Percentiles rank a stretch among this genome's conserved stretches.
Conservation (phyloP, 2,113 vertebrate genomes). For the Cebidichthys violaceus region DNA sequence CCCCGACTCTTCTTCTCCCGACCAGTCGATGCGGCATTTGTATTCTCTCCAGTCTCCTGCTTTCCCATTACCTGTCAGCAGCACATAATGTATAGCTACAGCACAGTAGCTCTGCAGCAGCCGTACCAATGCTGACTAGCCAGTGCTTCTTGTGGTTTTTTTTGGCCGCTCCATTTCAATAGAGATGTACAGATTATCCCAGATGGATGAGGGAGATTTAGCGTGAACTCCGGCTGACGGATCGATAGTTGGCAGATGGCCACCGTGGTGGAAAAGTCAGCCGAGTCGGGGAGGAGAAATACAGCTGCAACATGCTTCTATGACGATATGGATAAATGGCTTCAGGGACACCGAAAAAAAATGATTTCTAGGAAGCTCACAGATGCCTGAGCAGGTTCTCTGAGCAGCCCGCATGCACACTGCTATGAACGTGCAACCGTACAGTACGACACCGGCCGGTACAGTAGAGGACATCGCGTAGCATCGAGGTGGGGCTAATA, state of each 20-base stretch:
- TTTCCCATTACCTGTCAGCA: constrained; percentile 67
- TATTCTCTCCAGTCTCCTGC: constrained; percentile 56
- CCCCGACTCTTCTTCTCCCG: constrained; percentile 22
- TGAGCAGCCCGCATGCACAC: background rate
- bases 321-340: constrained; percentile 32
- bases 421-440: constrained; percentile 1
- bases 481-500: background rate
- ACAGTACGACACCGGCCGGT: background rate
- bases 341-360: constrained; percentile 28
- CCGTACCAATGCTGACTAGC: constrained; percentile 26
- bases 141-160: constrained; percentile 33
- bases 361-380: constrained; percentile 17
- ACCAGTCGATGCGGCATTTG: constrained; percentile 50
- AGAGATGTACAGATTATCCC: constrained; percentile 66
- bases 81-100: constrained; percentile 38
- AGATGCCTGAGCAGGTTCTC: constrained; percentile 5
- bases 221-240: constrained; percentile 40
- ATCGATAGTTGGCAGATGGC: constrained; percentile 68
- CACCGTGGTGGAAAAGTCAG: constrained; percentile 35
- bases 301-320: constrained; percentile 38
- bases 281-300: constrained; percentile 34
- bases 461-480: background rate
- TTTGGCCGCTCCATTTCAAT: constrained; percentile 51
- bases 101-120: constrained; percentile 20
- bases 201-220: constrained; percentile 58